Evolutionary conservation across 1,140 invertebrate species (phyloP), one percentile per base, ranked within the genome.

Genomic region (Pollicipes pollicipes): DNA sequence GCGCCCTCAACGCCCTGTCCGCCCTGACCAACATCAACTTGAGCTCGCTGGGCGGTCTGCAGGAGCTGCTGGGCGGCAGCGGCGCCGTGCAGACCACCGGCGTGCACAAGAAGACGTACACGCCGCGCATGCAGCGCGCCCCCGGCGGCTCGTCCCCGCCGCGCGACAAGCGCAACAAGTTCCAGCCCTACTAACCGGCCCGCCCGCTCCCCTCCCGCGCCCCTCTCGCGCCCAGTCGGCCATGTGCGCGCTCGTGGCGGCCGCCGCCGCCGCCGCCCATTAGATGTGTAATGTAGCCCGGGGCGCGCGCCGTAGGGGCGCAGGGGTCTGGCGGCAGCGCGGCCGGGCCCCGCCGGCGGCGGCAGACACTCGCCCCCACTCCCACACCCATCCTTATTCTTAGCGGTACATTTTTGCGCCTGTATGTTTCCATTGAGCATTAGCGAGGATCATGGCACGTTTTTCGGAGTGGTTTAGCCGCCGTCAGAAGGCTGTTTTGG

Each of bases 1-100:
- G 90, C 76, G 90, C 90, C 74, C 85, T 93, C 75, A 91, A 89
- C 79, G 89, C 90, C 75, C 84, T 91, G 74, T 87, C 86, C 80
- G 89, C 88, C 79, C 86, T 93, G 73, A 86, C 87, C 76, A 66
- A 66, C 64, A 66, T 66, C 27, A 66, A 66, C 28, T n/a, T 66
- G 27, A 66, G 64, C 64, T 66, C 27, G n/a, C 28, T 66, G 10
- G n/a, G 27, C 28, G 64, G 64, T 4, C 64, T 66, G n/a, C 64
- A 66, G 64, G 64, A 66, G 27, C n/a, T 66, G 64, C 64, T 66
- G 10, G 64, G 27, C n/a, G 64, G 64, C 13, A 58, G 24, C 45
- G 45, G 45, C 45, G 13, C 45, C 45, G 45, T 58, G 10, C 45
- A 58, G 45, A 58, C 45, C 45, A 58, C 45, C 45, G 45, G 45